Percentiles rank a stretch among this genome's conserved stretches.
Evolutionary conservation across 2,797 vertebrate genomes (phyloP).

Genomic region (Esox masquinongy): DNA sequence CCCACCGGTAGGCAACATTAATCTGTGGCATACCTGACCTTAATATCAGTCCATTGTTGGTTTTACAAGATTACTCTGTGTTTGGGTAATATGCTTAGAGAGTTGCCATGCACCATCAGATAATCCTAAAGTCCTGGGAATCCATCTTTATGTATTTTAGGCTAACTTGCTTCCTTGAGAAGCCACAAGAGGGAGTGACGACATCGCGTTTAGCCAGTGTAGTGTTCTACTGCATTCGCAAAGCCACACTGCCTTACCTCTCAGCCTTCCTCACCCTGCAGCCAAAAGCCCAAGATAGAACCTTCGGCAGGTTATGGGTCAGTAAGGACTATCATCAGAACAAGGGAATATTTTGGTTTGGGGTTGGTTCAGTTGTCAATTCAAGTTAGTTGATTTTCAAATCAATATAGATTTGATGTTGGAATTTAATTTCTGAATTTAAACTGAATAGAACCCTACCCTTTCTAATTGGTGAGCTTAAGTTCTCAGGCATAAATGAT

Average conservation of each 20-base stretch:
- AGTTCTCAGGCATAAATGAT: not conserved
- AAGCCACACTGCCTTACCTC: slow-evolving; percentile 64
- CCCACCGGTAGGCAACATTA: slow-evolving; percentile 70
- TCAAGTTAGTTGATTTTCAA: not conserved
- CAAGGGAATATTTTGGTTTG: not conserved
- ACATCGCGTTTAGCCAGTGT: slow-evolving; percentile 79
- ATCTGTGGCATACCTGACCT: not conserved
- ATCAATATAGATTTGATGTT: not conserved
- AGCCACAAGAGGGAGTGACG: slow-evolving; percentile 69
- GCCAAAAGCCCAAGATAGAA: slow-evolving; percentile 57
- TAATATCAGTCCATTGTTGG: not conserved
- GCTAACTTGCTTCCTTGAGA: slow-evolving; percentile 77
- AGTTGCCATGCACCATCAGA: not conserved
- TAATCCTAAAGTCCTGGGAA: not conserved
- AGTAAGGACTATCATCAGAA: slow-evolving; percentile 24
- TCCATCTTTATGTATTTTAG: slow-evolving; percentile 47
- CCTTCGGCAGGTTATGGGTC: slow-evolving; percentile 81
- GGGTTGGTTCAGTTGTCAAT: not conserved
- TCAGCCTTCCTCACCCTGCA: slow-evolving; percentile 68
- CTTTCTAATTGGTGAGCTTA: too few species aligned
- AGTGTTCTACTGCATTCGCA: slow-evolving; percentile 82
- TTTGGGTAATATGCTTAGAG: not conserved
- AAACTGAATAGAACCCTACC: not conserved
- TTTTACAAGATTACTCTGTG: not conserved
- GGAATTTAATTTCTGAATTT: not conserved